Conservation (phyloP, 2,113 vertebrate species). For the Saccopteryx leptura region DNA sequence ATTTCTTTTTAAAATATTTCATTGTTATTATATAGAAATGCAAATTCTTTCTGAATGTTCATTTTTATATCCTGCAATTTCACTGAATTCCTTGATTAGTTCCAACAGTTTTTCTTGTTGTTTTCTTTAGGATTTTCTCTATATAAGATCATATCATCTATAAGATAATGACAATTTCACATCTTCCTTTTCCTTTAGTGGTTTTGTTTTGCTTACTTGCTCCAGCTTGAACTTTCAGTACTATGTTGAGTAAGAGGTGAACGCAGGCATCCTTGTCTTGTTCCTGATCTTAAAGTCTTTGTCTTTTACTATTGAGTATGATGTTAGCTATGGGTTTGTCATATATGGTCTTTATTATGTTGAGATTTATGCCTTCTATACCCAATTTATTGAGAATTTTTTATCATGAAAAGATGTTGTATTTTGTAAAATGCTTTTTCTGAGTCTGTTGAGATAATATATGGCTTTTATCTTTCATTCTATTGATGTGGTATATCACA, state of each 20-base stretch:
- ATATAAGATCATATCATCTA: not conserved
- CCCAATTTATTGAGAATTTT: not conserved
- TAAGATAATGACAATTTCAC: not conserved
- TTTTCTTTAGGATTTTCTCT: not conserved
- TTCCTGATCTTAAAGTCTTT: not conserved
- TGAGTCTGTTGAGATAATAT: not conserved
- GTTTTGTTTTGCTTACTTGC: not conserved
- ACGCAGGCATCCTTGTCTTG: not conserved
- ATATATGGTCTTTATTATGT: not conserved
- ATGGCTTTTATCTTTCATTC: not conserved
- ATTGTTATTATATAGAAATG: not conserved
- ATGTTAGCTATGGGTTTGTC: not conserved
- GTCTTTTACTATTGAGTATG: not conserved
- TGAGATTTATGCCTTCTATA: not conserved
- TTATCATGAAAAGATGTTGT: not conserved
- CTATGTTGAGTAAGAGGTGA: not conserved
- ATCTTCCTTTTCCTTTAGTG: not conserved
- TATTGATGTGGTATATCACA: not conserved
- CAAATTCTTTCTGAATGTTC: not conserved
- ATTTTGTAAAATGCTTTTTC: not conserved
- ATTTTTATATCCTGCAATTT: constrained; percentile 15
- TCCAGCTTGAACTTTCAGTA: not conserved
- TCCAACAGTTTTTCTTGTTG: not conserved
- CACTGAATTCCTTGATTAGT: not conserved
- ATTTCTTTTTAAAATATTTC: not conserved